These are phyloP conservation scores for Andrena bucephala DNA, from an alignment of 2,888 invertebrate species.

Conservation along the genomic window DNA sequence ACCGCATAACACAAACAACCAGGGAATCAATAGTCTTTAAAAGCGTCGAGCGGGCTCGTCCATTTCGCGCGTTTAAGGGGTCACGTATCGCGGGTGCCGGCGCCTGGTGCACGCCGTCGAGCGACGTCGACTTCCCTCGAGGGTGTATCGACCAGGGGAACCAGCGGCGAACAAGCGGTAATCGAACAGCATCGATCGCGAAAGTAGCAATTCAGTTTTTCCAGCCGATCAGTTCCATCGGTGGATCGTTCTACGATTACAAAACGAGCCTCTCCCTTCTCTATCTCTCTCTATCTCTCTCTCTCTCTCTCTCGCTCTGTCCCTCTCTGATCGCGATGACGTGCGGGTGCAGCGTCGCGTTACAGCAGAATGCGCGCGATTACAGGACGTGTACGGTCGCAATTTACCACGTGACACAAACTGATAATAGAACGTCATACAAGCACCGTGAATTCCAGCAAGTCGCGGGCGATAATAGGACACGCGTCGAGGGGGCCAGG, in stretches of 20 bases:
- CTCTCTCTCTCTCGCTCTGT: too few relatives aligned
- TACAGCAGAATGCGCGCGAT: constrained; percentile 38
- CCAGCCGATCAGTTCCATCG: constrained; percentile 23
- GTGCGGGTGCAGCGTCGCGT: constrained; percentile 23
- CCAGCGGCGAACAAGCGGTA: neutral
- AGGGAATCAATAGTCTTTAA: too few relatives aligned
- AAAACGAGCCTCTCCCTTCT: constrained; percentile 13
- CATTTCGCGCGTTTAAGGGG: too few relatives aligned
- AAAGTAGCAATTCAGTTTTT: constrained; percentile 6
- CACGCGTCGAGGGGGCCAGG: constrained; percentile 10
- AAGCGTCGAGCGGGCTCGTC: too few relatives aligned
- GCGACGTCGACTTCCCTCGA: neutral
- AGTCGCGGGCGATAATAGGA: constrained; percentile 41
- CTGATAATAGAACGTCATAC: constrained; percentile 49
- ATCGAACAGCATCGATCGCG: neutral
- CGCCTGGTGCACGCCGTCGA: neutral
- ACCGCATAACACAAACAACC: too few relatives aligned
- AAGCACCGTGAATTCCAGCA: constrained; percentile 29
- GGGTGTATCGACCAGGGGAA: neutral
- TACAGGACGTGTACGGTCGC: constrained; percentile 28
- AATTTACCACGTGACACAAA: constrained; percentile 49
- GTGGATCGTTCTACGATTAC: constrained; percentile 41
- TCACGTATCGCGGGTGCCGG: too few relatives aligned
- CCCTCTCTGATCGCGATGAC: neutral
- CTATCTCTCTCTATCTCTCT: too few relatives aligned